A percentile compares a stretch with the other conserved stretches of the same genome.
phyloP scores from a whole-genome alignment of 2,113 vertebrate species.

The Pseudorasbora parva region DNA sequence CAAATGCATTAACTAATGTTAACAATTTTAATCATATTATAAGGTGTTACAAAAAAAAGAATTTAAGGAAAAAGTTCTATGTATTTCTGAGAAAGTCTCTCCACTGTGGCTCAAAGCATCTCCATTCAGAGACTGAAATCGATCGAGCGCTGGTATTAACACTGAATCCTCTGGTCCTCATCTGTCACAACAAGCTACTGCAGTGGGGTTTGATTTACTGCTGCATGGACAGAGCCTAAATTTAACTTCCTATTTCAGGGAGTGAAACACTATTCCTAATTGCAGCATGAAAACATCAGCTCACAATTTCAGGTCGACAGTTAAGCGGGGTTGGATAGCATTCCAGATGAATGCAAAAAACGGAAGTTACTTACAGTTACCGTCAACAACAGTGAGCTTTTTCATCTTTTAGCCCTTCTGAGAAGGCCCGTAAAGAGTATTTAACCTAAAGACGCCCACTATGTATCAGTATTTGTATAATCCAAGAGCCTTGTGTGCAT shows the following conservation, averaged over 20 bases:
- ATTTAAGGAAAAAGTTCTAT: not conserved
- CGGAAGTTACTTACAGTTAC: not conserved
- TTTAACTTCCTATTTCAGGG: slow-evolving; percentile 69
- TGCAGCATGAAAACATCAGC: slow-evolving; percentile 67
- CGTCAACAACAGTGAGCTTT: slow-evolving; percentile 15
- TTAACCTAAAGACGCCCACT: slow-evolving; percentile 44
- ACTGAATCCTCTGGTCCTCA: slow-evolving; percentile 24
- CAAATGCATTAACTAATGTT: not conserved
- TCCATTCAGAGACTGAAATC: slow-evolving; percentile 50
- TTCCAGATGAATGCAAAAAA: slow-evolving; percentile 22
- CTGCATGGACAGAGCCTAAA: slow-evolving; percentile 66
- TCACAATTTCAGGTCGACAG: slow-evolving; percentile 63
- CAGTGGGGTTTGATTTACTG: slow-evolving; percentile 64
- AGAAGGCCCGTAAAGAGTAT: slow-evolving; percentile 54
- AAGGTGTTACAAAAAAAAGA: not conserved
- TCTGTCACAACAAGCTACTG: slow-evolving; percentile 33
- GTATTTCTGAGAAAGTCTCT: not conserved
- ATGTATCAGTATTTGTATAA: slow-evolving; percentile 69
- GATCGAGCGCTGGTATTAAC: slow-evolving; percentile 55
- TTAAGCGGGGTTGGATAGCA: slow-evolving; percentile 48
- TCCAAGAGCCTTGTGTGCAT: slow-evolving; percentile 65
- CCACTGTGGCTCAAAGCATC: slow-evolving; percentile 36
- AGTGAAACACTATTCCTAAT: slow-evolving; percentile 70
- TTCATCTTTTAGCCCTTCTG: slow-evolving; percentile 40
- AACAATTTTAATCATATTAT: not conserved